phyloP scores from a whole-genome alignment of 2,797 vertebrate genomes.

The Macrochelys suwanniensis region DNA sequence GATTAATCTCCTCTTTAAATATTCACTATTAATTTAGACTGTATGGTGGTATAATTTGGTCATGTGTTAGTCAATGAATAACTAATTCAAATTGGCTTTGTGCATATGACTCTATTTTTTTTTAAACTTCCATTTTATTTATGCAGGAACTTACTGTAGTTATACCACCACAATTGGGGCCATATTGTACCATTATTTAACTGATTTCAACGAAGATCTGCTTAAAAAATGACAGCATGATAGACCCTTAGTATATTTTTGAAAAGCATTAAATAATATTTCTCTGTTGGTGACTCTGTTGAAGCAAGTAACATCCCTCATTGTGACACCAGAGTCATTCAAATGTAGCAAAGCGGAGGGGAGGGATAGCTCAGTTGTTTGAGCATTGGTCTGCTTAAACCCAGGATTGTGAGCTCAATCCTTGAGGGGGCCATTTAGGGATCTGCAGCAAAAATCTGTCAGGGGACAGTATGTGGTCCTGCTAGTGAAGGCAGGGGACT shows the following conservation, averaged over 20 bases:
- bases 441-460: no score
- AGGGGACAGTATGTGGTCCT: no score
- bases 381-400: no score
- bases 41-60: constrained; percentile 39
- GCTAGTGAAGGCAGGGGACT: no score
- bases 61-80: constrained; percentile 47
- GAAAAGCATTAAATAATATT: background rate
- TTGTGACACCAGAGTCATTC: background rate
- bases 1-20: constrained; percentile 61
- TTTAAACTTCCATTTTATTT: constrained; percentile 28
- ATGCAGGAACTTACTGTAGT: constrained; percentile 29
- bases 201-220: background rate
- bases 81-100: constrained; percentile 23
- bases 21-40: constrained; percentile 60
- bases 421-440: no score
- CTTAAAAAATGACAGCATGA: background rate
- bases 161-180: constrained; percentile 2
- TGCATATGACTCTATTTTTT: constrained; percentile 25
- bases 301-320: background rate
- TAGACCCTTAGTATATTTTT: background rate
- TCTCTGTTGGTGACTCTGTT: background rate
- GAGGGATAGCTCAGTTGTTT: no score
- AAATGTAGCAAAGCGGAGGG: background rate
- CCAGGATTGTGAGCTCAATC: no score
- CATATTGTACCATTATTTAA: background rate